Evolutionary conservation across 2,113 vertebrate species (phyloP), one percentile per base, ranked within the genome.

Genomic region (Chinchilla lanigera): DNA sequence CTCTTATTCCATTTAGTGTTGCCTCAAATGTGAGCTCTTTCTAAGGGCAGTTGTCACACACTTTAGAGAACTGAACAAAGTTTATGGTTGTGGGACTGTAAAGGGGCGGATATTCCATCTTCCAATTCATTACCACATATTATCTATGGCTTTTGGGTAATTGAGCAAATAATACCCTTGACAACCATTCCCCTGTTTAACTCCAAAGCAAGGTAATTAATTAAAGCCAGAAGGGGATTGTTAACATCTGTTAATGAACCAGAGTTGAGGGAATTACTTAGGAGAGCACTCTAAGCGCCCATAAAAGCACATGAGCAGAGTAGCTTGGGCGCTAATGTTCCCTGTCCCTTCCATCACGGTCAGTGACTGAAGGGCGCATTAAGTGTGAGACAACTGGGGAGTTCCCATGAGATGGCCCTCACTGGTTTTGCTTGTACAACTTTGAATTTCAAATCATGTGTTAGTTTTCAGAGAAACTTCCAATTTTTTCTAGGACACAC

Each of bases 151-250:
- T 98, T 98, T 98, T 95, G 97, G 97, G 97, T 98, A 98, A 99
- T 98, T 98, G 98, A 98, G 98, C 98, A 98, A 98, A 98, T 84
- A 98, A 95, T 98, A 97, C 98, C 98, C 97, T 98, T 98, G 98
- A 98, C 95, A 96, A 88, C 95, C 86, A 92, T 98, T 98, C 95
- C 73, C 65, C 91, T 92, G 73, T 89, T 95, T 97, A 94, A 94
- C 90, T 97, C 97, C 97, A 97, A 98, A 73, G 90, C 94, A 98
- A 98, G 93, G 97, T 98, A 98, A 98, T 99, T 98, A 98, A 97
- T 97, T 98, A 98, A 97, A 97, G 98, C 98, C 98, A 98, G 98
- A 98, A 98, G 98, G 98, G 96, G 54, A 54, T 93, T 97, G 95
- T 98, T 98, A 98, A 98, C 10, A 75, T 96, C 93, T 95, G 95